Percentiles rank a stretch among this genome's conserved stretches.
Evolutionary conservation across 2,888 invertebrate genomes (phyloP).

Genomic region (Ophion costatus): DNA sequence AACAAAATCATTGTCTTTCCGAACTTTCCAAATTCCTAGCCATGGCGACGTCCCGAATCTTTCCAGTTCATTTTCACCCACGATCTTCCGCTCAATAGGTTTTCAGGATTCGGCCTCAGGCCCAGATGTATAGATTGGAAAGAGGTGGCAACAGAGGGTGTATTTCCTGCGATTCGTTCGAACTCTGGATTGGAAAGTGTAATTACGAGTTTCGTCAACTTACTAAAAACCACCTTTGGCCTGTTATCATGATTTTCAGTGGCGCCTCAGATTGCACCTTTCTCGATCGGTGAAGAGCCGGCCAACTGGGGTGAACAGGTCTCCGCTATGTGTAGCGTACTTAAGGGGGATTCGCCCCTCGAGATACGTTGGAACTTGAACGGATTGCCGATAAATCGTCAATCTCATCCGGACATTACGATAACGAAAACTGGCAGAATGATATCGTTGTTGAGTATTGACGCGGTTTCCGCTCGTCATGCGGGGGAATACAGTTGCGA

Average conservation of each 20-base stretch:
- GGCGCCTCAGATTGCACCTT: conserved; percentile 88
- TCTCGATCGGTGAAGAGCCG: conserved; percentile 88
- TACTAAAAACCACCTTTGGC: background rate
- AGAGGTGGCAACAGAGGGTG: background rate
- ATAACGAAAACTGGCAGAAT: conserved; percentile 79
- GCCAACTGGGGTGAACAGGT: conserved; percentile 92
- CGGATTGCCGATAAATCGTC: conserved; percentile 73
- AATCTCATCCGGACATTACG: conserved; percentile 76
- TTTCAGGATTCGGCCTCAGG: background rate
- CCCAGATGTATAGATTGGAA: background rate
- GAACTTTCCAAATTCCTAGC: conserved; percentile 15
- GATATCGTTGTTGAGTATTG: conserved; percentile 83
- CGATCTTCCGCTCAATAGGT: background rate
- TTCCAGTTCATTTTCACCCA: conserved; percentile 1
- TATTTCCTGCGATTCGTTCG: too few relatives aligned
- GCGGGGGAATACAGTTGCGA: conserved; percentile 84
- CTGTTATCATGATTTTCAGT: conserved; percentile 83
- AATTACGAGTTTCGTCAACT: background rate
- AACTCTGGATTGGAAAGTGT: background rate
- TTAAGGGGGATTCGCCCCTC: conserved; percentile 92
- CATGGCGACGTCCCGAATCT: background rate
- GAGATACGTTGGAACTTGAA: conserved; percentile 88
- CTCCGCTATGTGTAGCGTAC: conserved; percentile 89
- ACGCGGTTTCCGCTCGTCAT: conserved; percentile 83
- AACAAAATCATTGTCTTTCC: conserved; percentile 3